phyloP scores from a whole-genome alignment of 2,888 invertebrate genomes.

The Caradrina kadenii region DNA sequence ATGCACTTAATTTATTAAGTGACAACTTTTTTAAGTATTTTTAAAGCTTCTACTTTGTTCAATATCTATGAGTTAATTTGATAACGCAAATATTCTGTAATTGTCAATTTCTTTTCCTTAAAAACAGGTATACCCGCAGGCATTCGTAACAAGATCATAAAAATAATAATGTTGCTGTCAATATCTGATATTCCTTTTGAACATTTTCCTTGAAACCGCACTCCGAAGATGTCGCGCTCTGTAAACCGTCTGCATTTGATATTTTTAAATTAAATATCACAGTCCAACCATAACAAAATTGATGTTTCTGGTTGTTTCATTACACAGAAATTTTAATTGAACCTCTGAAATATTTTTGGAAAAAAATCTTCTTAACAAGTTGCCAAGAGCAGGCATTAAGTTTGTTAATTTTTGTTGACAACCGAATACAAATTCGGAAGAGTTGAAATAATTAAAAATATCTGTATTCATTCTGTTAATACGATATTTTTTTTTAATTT shows the following conservation, averaged over 20 bases:
- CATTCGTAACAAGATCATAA: not conserved
- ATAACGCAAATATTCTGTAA: no score
- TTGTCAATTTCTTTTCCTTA: no score
- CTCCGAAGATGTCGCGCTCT: not conserved
- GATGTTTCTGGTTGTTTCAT: slow-evolving; percentile 27
- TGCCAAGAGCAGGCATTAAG: slow-evolving; percentile 52
- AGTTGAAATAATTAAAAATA: slow-evolving; percentile 26
- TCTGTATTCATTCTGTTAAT: slow-evolving; percentile 10
- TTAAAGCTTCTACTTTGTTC: no score
- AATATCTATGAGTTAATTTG: no score
- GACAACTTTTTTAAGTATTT: no score
- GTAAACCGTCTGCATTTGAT: slow-evolving; percentile 1
- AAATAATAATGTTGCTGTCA: not conserved
- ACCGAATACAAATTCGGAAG: slow-evolving; percentile 40
- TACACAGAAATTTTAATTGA: slow-evolving; percentile 38
- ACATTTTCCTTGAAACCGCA: not conserved
- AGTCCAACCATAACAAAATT: slow-evolving; percentile 2
- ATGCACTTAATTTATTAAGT: no score
- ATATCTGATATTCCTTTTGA: not conserved
- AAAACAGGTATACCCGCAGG: not conserved
- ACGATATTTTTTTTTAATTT: no score
- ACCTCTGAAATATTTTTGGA: slow-evolving; percentile 26
- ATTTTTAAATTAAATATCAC: slow-evolving; percentile 34
- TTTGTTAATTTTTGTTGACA: slow-evolving; percentile 52
- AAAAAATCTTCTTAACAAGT: slow-evolving; percentile 46